Base-by-base conservation (phyloP, 2,113 vertebrate genomes). In the Morone chrysops region DNA sequence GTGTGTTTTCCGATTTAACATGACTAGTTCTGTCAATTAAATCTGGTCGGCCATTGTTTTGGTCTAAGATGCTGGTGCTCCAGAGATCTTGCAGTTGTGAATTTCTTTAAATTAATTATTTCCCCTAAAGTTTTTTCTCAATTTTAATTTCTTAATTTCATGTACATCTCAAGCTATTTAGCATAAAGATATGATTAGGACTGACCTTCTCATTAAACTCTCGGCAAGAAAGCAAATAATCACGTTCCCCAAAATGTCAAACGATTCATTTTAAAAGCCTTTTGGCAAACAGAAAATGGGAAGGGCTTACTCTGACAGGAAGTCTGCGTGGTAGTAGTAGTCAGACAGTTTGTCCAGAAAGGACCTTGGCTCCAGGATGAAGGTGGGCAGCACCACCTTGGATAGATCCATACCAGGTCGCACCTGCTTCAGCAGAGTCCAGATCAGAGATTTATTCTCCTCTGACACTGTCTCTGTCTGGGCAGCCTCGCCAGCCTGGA, bases 381-480 rank as follows among this genome's bases (percentile, higher is more conserved):
- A 99, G 0, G 98, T 99, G 81, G 98, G 98, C 77, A 99, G 93
- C 40, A 99, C 98, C 83, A 99, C 98, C 91, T 99, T 99, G 86
- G 98, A 99, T 61, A 99, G 95, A 79, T 99, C 98, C 98, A 99
- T 99, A 75, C 98, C 98, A 1, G 98, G 98, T 0, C 98, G 96
- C 8, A 99, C 97, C 93, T 99, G 98, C 90, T 99, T 99, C 91
- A 99, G 84, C n/a, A 99, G 82, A 0, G 97, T 99, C 98, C 98
- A 99, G 80, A 99, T 99, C 63, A 99, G 95, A 88, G 98, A 99
- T 89, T 99, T 99, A 80, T 99, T 99, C 94, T 99, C 98, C 92
- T 99, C 98, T 38, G 98, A 99, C 14, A 99, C 98, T 0, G 97
- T 98, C 92, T 99, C 98, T 22, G 98, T 99, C 95, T 99, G 98